Evolutionary conservation across 2,797 vertebrate species (phyloP).

Genomic region (Arctocebus calabarensis): DNA sequence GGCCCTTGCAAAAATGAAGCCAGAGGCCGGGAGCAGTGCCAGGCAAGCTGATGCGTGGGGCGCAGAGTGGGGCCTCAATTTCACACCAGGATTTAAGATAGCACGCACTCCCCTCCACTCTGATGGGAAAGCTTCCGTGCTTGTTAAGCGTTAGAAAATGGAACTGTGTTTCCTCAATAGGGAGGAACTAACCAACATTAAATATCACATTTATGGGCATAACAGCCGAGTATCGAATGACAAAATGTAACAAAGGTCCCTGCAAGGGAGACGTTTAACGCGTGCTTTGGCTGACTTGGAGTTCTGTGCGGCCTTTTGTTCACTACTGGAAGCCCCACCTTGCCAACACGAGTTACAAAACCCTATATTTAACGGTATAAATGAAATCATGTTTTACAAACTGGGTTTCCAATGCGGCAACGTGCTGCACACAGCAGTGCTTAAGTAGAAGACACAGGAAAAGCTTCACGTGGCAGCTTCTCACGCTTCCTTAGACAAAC

Average conservation of each 20-base stretch:
- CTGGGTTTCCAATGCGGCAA: conserved; percentile 52
- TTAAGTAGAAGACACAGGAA: not conserved
- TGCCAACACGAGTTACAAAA: conserved; percentile 66
- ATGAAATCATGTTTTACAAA: conserved; percentile 66
- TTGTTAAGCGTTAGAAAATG: conserved; percentile 76
- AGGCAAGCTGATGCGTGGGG: conserved; percentile 44
- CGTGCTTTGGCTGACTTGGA: conserved; percentile 12
- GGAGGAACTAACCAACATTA: conserved; percentile 67
- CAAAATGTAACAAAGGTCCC: conserved; percentile 72
- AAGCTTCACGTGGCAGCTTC: conserved; percentile 5
- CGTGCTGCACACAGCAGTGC: not conserved
- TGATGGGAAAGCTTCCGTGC: conserved; percentile 72
- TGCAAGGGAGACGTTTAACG: conserved; percentile 52
- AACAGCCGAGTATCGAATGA: conserved; percentile 76
- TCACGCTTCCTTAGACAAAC: conserved; percentile 38
- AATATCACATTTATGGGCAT: conserved; percentile 67
- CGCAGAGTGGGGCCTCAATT: conserved; percentile 68
- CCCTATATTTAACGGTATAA: conserved; percentile 39
- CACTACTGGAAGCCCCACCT: conserved; percentile 51
- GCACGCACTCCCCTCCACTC: conserved; percentile 68
- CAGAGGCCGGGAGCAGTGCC: conserved; percentile 77
- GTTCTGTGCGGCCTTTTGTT: conserved; percentile 67
- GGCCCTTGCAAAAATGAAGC: conserved; percentile 77
- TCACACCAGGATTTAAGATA: conserved; percentile 75
- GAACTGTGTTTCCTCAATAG: conserved; percentile 74